phyloP scores from a whole-genome alignment of 2,888 invertebrate species.

The Caenorhabditis auriculariae region DNA sequence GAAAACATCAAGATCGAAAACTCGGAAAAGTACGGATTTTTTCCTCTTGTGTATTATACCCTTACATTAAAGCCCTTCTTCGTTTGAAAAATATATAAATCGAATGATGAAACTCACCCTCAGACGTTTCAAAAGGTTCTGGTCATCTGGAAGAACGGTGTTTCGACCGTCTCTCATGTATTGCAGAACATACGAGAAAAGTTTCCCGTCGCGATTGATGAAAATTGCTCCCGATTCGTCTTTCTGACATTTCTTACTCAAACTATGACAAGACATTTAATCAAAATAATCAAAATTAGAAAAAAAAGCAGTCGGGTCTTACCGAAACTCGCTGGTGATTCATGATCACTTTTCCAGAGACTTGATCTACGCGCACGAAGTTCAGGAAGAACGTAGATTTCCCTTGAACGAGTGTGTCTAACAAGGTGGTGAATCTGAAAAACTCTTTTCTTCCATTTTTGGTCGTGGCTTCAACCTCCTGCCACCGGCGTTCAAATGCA shows the following conservation, averaged over 20 bases:
- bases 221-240: conserved; percentile 41
- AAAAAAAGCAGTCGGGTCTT: conserved; percentile 3
- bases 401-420: conserved; percentile 31
- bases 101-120: conserved; percentile 8
- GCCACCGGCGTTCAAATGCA: conserved; percentile 41
- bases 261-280: neutral
- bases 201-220: conserved; percentile 38
- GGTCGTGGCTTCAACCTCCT: conserved; percentile 9
- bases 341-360: conserved; percentile 28
- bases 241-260: conserved; percentile 19
- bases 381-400: conserved; percentile 30
- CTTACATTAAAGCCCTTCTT: too few relatives aligned
- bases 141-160: conserved; percentile 34
- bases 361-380: conserved; percentile 30
- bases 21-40: too few relatives aligned
- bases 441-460: neutral
- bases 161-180: conserved; percentile 40
- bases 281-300: neutral
- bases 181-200: conserved; percentile 38
- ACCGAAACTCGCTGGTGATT: conserved; percentile 30
- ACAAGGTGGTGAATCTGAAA: conserved; percentile 35
- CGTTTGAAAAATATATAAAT: too few relatives aligned
- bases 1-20: too few relatives aligned
- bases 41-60: too few relatives aligned
- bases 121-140: conserved; percentile 24